A percentile compares a stretch with the other conserved stretches of the same genome.
Conservation (phyloP, 2,113 vertebrate genomes). For the Thermophis baileyi region DNA sequence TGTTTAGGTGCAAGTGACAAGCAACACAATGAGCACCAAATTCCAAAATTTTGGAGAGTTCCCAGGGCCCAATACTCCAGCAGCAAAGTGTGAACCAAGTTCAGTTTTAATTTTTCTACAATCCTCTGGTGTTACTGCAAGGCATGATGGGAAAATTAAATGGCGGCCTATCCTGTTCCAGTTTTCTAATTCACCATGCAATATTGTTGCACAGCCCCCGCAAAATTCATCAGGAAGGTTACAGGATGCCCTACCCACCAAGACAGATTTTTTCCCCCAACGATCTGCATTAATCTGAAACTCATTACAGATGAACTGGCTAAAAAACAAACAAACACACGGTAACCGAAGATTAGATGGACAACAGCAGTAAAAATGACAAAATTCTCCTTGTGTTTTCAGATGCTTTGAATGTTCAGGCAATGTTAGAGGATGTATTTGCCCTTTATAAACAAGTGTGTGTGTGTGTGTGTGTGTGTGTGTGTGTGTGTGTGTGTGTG, state of each 20-base stretch:
- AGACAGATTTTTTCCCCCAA: neutral
- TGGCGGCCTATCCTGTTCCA: neutral
- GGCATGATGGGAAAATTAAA: neutral
- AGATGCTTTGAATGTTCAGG: neutral
- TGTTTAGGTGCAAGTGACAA: neutral
- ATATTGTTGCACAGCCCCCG: neutral
- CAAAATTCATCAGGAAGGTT: neutral
- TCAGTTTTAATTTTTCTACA: neutral
- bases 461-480: too few species aligned
- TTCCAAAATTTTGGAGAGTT: neutral
- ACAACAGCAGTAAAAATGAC: neutral
- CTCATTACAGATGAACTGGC: neutral
- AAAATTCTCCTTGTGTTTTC: neutral
- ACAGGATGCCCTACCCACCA: rapidly evolving
- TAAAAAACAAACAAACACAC: neutral
- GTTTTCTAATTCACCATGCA: neutral
- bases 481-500: too few species aligned
- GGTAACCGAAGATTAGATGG: neutral
- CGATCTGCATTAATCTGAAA: neutral
- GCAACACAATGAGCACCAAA: neutral
- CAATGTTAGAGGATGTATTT: neutral
- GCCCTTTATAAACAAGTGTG: neutral
- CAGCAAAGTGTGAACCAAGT: neutral
- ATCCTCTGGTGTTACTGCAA: neutral
- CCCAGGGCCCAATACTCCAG: neutral